Conservation (phyloP, 2,797 vertebrate species). For the Thripadectes ignobilis region DNA sequence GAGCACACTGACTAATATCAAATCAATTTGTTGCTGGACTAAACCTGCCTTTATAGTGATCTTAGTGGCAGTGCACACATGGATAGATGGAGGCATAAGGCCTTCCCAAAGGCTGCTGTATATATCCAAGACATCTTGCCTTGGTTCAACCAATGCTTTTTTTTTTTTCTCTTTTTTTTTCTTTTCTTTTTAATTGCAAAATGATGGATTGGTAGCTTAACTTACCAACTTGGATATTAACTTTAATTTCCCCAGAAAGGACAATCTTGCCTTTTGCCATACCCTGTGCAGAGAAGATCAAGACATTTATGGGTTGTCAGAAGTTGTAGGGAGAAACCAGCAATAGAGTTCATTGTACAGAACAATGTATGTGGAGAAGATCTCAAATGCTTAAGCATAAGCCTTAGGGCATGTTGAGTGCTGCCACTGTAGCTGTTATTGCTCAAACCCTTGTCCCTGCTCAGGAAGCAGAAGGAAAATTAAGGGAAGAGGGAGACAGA, state of each 20-base stretch:
- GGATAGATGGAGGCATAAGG: fast-evolving
- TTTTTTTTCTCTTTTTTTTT: no score
- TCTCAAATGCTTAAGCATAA: not conserved
- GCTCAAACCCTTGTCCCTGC: not conserved
- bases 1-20: not conserved
- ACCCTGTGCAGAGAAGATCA: constrained; percentile 32
- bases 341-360: not conserved
- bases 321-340: not conserved
- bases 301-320: not conserved
- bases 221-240: constrained; percentile 30
- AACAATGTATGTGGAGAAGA: not conserved
- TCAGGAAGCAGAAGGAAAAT: not conserved
- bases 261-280: constrained; percentile 61
- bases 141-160: not conserved
- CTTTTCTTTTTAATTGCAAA: not conserved
- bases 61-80: not conserved
- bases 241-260: constrained; percentile 26
- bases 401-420: not conserved
- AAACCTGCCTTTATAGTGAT: not conserved
- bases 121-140: not conserved
- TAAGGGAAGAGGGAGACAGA: not conserved
- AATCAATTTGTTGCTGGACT: not conserved
- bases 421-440: not conserved
- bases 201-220: not conserved
- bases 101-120: not conserved